Conservation (phyloP, 2,797 vertebrate genomes). For the Cichlasoma orientale region DNA sequence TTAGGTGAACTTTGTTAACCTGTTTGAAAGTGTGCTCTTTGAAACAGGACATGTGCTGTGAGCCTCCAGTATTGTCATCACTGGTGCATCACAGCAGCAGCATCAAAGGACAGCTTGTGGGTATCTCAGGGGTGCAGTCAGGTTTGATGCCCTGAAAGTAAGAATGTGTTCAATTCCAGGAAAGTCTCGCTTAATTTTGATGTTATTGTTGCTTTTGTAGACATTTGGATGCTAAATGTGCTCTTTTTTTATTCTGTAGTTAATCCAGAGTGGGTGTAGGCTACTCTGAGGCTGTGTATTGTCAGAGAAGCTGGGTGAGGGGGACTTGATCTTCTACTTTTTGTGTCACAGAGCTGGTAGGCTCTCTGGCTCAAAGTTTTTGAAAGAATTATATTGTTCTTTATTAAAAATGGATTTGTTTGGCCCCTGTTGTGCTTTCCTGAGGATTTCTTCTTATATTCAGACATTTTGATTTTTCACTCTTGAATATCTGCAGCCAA, state of each 20-base stretch:
- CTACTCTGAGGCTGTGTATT: background rate
- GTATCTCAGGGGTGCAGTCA: background rate
- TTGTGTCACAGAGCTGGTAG: background rate
- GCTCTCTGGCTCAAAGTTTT: background rate
- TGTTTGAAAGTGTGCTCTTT: background rate
- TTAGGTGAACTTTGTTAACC: background rate
- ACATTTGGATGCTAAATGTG: background rate
- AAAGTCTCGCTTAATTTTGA: background rate
- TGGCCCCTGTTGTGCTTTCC: conserved; percentile 3
- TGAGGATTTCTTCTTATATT: background rate
- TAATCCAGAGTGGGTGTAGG: background rate
- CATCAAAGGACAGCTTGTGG: background rate
- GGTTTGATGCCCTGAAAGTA: background rate
- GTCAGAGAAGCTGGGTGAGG: background rate
- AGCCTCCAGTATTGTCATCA: background rate
- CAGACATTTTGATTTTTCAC: background rate
- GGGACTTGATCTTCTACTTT: background rate
- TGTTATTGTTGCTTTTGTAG: background rate
- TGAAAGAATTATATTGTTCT: background rate
- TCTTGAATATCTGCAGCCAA: background rate
- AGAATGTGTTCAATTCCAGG: background rate
- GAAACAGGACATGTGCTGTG: background rate
- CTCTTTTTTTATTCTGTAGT: background rate
- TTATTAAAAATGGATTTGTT: background rate
- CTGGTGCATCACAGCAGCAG: background rate